Percentiles rank a stretch among this genome's conserved stretches.
phyloP scores from a whole-genome alignment of 2,888 invertebrate genomes.

The Calephelis perditalis region DNA sequence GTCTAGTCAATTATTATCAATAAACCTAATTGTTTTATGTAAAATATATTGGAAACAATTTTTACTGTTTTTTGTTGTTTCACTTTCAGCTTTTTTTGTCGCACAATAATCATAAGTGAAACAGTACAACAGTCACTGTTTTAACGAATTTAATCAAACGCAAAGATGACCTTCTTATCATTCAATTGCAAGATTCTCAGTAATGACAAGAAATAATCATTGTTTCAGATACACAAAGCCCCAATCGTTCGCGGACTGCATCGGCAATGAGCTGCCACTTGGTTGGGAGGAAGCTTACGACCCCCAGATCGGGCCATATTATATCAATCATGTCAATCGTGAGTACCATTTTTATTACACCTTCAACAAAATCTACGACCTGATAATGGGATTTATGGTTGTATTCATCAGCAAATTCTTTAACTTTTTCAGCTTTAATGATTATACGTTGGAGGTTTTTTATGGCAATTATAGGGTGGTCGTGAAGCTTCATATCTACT shows the following conservation, averaged over 20 bases:
- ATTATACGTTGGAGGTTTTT: not conserved
- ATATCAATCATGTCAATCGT: constrained; percentile 98
- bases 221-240: constrained; percentile 96
- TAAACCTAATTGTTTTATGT: no score
- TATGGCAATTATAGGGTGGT: not conserved
- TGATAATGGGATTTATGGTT: constrained; percentile 1
- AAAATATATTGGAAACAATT: no score
- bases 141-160: not conserved
- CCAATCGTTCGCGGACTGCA: constrained; percentile 97
- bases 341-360: constrained; percentile 67
- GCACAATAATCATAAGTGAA: no score
- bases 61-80: no score
- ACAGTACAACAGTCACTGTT: no score
- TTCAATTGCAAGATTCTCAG: constrained; percentile 27
- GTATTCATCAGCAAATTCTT: not conserved
- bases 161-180: constrained; percentile 22
- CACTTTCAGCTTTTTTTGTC: no score
- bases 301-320: constrained; percentile 95
- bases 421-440: not conserved
- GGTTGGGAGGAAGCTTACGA: constrained; percentile 99
- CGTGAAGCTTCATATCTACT: no score
- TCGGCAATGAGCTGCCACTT: constrained; percentile 96
- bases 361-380: constrained; percentile 6
- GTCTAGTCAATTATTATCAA: no score
- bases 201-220: constrained; percentile 36